Evolutionary conservation across 2,113 vertebrate genomes (phyloP).

Genomic region (Scytalopus superciliaris): DNA sequence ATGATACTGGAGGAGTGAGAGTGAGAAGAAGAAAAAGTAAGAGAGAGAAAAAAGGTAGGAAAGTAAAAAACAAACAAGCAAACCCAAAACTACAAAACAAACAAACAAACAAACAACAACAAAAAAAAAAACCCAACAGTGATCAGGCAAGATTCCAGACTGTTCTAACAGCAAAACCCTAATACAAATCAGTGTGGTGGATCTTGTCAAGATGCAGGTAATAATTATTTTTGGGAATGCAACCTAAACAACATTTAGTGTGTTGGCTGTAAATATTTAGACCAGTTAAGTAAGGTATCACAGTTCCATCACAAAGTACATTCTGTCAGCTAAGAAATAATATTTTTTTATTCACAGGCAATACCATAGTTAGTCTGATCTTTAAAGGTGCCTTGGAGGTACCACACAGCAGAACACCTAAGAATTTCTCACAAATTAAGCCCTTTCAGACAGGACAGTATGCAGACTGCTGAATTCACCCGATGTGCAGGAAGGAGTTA

Average conservation of each 20-base stretch:
- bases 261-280: background rate
- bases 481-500: background rate
- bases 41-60: background rate
- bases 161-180: background rate
- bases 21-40: background rate
- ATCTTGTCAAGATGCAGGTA: constrained; percentile 33
- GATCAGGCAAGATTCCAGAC: background rate
- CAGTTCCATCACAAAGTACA: background rate
- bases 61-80: too few species aligned
- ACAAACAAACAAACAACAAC: too few species aligned
- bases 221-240: constrained; percentile 16
- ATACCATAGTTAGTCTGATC: background rate
- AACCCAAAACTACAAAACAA: background rate
- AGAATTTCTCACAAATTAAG: background rate
- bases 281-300: background rate
- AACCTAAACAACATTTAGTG: constrained; percentile 4
- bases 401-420: background rate
- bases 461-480: background rate
- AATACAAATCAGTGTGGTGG: background rate
- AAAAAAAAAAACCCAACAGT: background rate
- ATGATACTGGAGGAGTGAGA: background rate
- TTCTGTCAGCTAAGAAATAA: background rate
- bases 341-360: background rate
- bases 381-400: background rate
- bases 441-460: background rate